Conservation (phyloP, 2,797 vertebrate species). For the Sphenopsis melanotis region DNA sequence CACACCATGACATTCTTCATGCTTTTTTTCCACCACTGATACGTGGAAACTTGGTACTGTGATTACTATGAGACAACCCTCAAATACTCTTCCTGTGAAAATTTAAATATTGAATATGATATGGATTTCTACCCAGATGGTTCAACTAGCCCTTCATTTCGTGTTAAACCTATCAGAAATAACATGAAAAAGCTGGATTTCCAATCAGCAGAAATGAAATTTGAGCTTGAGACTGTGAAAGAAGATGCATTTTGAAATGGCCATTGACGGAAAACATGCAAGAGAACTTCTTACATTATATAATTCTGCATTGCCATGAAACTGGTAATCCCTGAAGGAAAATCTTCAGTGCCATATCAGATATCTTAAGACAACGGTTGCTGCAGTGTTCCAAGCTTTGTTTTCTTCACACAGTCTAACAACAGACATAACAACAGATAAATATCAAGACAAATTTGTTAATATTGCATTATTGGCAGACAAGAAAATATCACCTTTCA, state of each 20-base stretch:
- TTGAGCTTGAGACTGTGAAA: background rate
- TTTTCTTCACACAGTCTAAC: conserved; percentile 15
- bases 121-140: background rate
- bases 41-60: background rate
- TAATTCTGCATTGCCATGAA: background rate
- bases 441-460: conserved; percentile 55
- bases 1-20: background rate
- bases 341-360: conserved; percentile 20
- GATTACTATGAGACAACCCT: background rate
- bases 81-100: background rate
- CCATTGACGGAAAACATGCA: background rate
- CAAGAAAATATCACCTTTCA: conserved; percentile 41
- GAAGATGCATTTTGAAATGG: background rate
- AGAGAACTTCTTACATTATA: background rate
- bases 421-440: conserved; percentile 61
- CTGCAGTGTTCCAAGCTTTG: background rate
- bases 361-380: conserved; percentile 18
- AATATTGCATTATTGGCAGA: conserved; percentile 41
- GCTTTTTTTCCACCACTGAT: background rate
- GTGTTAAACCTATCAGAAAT: background rate
- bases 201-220: background rate
- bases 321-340: background rate
- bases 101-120: background rate
- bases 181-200: background rate
- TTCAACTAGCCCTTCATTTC: background rate